Evolutionary conservation across 2,888 invertebrate species (phyloP), one percentile per base, ranked within the genome.

Genomic region (Phragmatobia fuliginosa): DNA sequence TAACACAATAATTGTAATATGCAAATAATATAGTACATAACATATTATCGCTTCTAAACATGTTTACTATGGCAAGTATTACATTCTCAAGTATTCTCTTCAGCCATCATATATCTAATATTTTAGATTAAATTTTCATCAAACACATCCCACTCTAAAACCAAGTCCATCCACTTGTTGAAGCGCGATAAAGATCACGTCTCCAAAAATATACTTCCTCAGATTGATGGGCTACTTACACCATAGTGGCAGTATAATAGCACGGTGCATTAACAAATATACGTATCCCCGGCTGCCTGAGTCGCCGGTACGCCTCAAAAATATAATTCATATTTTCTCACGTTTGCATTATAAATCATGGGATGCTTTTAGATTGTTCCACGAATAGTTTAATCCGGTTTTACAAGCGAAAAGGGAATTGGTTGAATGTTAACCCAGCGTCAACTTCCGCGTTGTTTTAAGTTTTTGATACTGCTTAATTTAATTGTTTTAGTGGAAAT

Each of bases 311-410:
- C 60, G 78, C 78, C 83, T 80, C 72, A 73, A 83, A n/a, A 72
- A 86, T 77, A 81, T 83, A 86, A 86, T 84, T 89, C 85, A 91
- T 91, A 90, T 90, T 88, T 88, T 89, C 88, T 89, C 90, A 90
- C 90, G 90, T 88, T 85, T 83, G 81, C 81, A 80, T 83, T 85
- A 92, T 92, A 93, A 92, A 92, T 92, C 90, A 90, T 78, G 70
- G 81, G 87, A 81, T 88, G 85, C 87, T 88, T 92, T 89, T 90
- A 90, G 89, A 88, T 71, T 31, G 87, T 91, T 93, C 93, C 88
- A 89, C 85, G 90, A 93, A 94, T 92, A 93, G 91, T 89, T 87
- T 84, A 86, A 89, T 91, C 87, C 86, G 83, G 85, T 85, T 88
- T 89, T 88, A 90, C 89, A 87, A 87, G 88, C 87, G 85, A 87